A percentile compares a stretch with the other conserved stretches of the same genome.
Conservation (phyloP, 2,888 invertebrate species). For the Folsomia manolachei region DNA sequence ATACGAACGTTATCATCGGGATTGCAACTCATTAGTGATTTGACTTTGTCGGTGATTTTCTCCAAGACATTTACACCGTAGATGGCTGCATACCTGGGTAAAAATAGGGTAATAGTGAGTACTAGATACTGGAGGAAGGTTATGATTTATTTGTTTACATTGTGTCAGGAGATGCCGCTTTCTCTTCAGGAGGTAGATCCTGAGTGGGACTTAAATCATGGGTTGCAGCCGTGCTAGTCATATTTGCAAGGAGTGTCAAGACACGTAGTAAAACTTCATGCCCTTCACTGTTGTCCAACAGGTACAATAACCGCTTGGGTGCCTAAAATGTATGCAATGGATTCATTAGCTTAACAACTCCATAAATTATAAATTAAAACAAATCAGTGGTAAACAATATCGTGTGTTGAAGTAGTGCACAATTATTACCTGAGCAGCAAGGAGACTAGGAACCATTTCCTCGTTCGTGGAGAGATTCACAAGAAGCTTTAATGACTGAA, state of each 20-base stretch:
- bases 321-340: conserved; percentile 54
- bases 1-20: conserved; percentile 54
- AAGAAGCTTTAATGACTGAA: conserved; percentile 60
- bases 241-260: conserved; percentile 58
- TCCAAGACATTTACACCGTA: conserved; percentile 55
- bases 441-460: conserved; percentile 60
- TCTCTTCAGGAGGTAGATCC: conserved; percentile 58
- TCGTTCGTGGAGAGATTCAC: conserved; percentile 62
- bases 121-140: conserved; percentile 20
- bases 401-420: too few species aligned
- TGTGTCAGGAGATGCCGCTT: conserved; percentile 60
- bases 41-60: conserved; percentile 54
- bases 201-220: conserved; percentile 55
- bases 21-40: conserved; percentile 54
- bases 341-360: too few species aligned
- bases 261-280: conserved; percentile 56
- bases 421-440: conserved; percentile 63
- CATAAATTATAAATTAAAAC: not conserved
- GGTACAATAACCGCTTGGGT: conserved; percentile 56
- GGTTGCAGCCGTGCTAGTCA: conserved; percentile 55
- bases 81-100: conserved; percentile 55
- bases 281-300: conserved; percentile 56
- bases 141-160: conserved; percentile 53
- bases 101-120: not conserved
- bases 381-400: not conserved